phyloP scores from a whole-genome alignment of 2,888 invertebrate species.

The Diaphora mendica region DNA sequence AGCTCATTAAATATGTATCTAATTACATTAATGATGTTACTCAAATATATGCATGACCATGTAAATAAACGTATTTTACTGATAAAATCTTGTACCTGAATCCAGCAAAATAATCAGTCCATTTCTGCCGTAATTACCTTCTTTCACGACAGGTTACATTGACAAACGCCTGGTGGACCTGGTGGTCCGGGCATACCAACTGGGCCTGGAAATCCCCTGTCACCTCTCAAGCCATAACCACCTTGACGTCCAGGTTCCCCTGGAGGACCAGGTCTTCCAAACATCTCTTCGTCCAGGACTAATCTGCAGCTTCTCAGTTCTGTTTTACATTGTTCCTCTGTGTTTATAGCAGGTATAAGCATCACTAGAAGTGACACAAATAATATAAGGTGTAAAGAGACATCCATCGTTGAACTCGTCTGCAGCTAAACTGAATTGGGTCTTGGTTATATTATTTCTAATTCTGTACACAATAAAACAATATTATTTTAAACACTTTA shows the following conservation, averaged over 20 bases:
- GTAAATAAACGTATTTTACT: too few species aligned
- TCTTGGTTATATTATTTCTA: not conserved
- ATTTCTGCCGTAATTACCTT: not conserved
- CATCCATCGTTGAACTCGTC: not conserved
- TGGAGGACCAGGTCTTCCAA: not conserved
- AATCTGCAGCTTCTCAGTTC: not conserved
- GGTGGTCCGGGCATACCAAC: not conserved
- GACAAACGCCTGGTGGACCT: not conserved
- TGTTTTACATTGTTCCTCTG: not conserved
- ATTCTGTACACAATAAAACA: not conserved
- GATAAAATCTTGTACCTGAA: not conserved
- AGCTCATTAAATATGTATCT: too few species aligned
- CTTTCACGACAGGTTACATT: not conserved
- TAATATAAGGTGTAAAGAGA: not conserved
- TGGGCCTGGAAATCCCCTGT: not conserved
- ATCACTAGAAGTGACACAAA: not conserved
- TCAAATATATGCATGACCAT: not conserved
- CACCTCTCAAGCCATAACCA: not conserved
- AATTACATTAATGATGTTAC: not conserved
- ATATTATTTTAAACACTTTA: not conserved
- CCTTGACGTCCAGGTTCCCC: not conserved
- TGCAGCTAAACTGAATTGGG: not conserved
- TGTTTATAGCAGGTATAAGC: not conserved
- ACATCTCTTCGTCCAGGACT: not conserved
- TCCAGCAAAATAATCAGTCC: not conserved